These are phyloP conservation scores for Erinaceus europaeus DNA, from an alignment of 2,113 vertebrate species.

Conservation along the genomic window DNA sequence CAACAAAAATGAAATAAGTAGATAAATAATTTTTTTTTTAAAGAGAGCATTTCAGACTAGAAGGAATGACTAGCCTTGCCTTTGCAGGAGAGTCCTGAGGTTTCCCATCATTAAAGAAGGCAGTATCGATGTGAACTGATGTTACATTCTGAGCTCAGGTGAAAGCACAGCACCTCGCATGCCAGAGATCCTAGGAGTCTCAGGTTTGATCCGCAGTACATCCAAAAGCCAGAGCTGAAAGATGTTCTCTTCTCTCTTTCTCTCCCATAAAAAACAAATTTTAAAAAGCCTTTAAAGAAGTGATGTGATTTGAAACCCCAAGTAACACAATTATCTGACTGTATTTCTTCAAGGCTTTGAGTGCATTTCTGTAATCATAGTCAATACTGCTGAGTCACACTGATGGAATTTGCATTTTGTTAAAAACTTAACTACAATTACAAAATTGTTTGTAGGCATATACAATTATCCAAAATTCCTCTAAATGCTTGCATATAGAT, in stretches of 20 bases:
- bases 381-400: constrained; percentile 16
- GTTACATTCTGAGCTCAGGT: no score
- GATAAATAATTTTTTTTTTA: no score
- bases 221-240: no score
- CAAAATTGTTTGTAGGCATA: not conserved
- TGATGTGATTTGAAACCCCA: not conserved
- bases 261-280: no score
- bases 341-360: not conserved
- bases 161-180: no score
- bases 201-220: no score
- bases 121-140: not conserved
- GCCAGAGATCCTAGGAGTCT: no score
- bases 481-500: not conserved
- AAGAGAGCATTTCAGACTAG: not conserved
- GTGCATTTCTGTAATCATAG: not conserved
- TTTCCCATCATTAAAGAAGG: not conserved
- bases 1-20: no score
- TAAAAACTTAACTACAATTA: constrained; percentile 31
- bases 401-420: constrained; percentile 21
- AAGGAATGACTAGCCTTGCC: not conserved
- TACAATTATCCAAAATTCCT: not conserved
- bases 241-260: no score
- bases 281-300: no score
- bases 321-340: not conserved
- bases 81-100: not conserved